Base-by-base conservation (phyloP, 2,888 invertebrate genomes). In the Trissoscelio sp. region DNA sequence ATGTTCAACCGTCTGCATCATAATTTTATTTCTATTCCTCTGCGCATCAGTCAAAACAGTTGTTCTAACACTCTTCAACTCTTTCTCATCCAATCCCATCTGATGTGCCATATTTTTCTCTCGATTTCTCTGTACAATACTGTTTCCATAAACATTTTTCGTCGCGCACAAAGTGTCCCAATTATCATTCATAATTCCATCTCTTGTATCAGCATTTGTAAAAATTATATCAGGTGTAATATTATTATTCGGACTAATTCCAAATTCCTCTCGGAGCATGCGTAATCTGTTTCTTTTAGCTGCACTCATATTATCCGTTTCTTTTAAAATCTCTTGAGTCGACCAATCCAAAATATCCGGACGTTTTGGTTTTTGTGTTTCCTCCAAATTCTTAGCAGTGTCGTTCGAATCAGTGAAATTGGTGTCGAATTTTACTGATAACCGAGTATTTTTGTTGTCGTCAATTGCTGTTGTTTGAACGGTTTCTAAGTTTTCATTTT, bases 211-310 rank as follows among this genome's bases (percentile, higher is more conserved):
- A 0, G 57, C 18, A 1, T 37, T 22, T n/a, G 24, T 55, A 7
- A 75, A 51, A 7, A 39, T 14, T 9, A 58, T 51, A 12, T 55
- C 44, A 2, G 57, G 11, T 51, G 87, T 86, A 0, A 46, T 0
- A 51, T 91, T 90, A 55, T 86, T 85, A 55, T 88, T 88, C 55
- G 88, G 88, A 16, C 88, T 88, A 2, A 89, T 88, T 2, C 93
- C 93, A 82, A 93, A 95, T 87, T 95, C 95, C 0, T 94, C 93
- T 2, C 93, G 92, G 70, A 95, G 88, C 0, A 95, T 92, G 89
- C 93, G 94, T 16, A 93, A 86, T 88, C 93, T 94, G 85, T 95
- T 95, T 58, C 92, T 89, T 81, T 94, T 91, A 0, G 94, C 94
- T 70, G 94, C 94, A 11, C 92, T 94, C 73, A 94, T 92, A 1